Percentiles rank a stretch among this genome's conserved stretches.
Conservation (phyloP, 2,888 invertebrate species). For the Sarcophaga rosellei region DNA sequence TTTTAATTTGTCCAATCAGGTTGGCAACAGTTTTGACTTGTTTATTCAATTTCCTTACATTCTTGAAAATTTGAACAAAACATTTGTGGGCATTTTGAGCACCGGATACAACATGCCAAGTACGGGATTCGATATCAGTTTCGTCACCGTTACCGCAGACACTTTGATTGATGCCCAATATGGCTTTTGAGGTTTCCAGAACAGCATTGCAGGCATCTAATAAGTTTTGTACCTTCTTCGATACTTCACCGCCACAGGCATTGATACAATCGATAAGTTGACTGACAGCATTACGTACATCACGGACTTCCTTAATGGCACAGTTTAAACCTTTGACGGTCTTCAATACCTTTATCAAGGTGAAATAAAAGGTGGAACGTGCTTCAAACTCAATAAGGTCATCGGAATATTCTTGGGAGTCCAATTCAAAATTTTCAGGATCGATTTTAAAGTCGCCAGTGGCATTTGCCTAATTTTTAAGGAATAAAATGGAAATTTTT, state of each 20-base stretch:
- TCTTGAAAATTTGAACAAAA: conserved; percentile 61
- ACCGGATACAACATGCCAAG: conserved; percentile 11
- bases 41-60: neutral
- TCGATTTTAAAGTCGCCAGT: conserved; percentile 3
- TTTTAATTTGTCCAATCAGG: neutral
- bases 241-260: conserved; percentile 69
- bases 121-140: neutral
- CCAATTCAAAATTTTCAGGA: conserved; percentile 1
- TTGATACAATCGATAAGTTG: conserved; percentile 68
- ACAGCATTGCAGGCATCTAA: conserved; percentile 70
- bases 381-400: conserved; percentile 37
- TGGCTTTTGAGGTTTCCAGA: conserved; percentile 68
- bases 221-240: neutral
- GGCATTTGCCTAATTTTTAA: conserved; percentile 7
- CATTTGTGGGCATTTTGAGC: conserved; percentile 65
- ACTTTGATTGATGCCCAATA: conserved; percentile 69
- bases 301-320: conserved; percentile 71
- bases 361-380: conserved; percentile 43
- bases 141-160: conserved; percentile 68
- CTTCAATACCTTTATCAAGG: conserved; percentile 67
- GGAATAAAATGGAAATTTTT: neutral
- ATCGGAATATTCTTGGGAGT: neutral
- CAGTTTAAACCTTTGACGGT: conserved; percentile 75
- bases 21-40: neutral
- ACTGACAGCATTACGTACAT: conserved; percentile 69